Base-by-base conservation (phyloP, 2,113 vertebrate species). In the Mola mola region DNA sequence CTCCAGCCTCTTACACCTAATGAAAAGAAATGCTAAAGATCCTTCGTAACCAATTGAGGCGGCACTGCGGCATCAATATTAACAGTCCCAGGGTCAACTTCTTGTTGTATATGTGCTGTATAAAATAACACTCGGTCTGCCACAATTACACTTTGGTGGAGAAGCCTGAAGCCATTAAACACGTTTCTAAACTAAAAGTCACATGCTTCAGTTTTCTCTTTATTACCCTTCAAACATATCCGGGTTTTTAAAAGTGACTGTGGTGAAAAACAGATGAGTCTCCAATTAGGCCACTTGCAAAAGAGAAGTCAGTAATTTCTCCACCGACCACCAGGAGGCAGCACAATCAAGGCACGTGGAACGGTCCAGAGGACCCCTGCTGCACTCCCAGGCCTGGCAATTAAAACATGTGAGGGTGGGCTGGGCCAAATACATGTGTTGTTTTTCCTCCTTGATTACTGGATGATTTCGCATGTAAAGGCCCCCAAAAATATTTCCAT, bases 331-430 rank as follows among this genome's bases (percentile, higher is more conserved):
- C 51, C 31, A 38, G 83, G 66, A 3, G 77, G 76, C 72, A 73
- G 77, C 79, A 74, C 58, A 46, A 11, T 64, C 72, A 86, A 89
- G 85, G 87, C 88, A 87, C 85, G 28, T 68, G 44, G n/a, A n/a
- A n/a, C n/a, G n/a, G n/a, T n/a, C n/a, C n/a, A n/a, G n/a, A n/a
- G n/a, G n/a, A n/a, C n/a, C n/a, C n/a, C n/a, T n/a, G n/a, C n/a
- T n/a, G n/a, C n/a, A n/a, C n/a, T n/a, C n/a, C n/a, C n/a, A n/a
- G n/a, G n/a, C n/a, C n/a, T n/a, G n/a, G n/a, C n/a, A n/a, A n/a
- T n/a, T n/a, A n/a, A n/a, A n/a, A n/a, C n/a, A n/a, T n/a, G n/a
- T n/a, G n/a, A n/a, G n/a, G n/a, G n/a, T n/a, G n/a, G n/a, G n/a
- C n/a, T n/a, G n/a, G n/a, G n/a, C n/a, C n/a, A n/a, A n/a, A n/a